Evolutionary conservation across 2,888 invertebrate species (phyloP).

Genomic region (Deilephila porcellus): DNA sequence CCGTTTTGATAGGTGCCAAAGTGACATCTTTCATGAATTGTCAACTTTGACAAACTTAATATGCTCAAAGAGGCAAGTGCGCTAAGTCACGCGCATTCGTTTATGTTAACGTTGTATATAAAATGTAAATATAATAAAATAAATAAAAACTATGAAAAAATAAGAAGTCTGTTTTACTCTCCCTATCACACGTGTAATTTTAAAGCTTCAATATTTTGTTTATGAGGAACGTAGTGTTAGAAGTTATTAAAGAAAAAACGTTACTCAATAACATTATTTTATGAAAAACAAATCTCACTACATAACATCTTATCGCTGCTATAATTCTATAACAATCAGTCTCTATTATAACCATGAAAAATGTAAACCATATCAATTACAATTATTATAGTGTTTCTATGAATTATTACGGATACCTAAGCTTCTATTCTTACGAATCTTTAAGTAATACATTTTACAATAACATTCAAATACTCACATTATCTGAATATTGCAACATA

Average conservation of each 20-base stretch:
- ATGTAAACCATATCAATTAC: neutral
- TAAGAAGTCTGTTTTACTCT: conserved; percentile 26
- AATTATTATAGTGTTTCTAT: neutral
- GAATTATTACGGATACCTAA: neutral
- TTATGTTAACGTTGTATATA: conserved; percentile 78
- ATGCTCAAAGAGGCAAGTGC: conserved; percentile 75
- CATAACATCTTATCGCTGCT: conserved; percentile 2
- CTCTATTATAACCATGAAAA: conserved; percentile 4
- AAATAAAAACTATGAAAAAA: conserved; percentile 76
- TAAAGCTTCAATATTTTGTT: neutral
- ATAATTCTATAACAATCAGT: conserved; percentile 23
- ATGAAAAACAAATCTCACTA: conserved; percentile 11
- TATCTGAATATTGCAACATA: no score
- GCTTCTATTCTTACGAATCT: neutral
- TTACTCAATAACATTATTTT: conserved; percentile 9
- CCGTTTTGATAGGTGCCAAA: conserved; percentile 1
- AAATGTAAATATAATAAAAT: conserved; percentile 80
- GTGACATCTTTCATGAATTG: conserved; percentile 33
- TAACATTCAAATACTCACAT: no score
- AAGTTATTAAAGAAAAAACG: neutral
- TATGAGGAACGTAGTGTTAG: neutral
- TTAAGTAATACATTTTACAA: no score
- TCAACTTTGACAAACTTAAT: conserved; percentile 34
- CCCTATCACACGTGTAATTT: conserved; percentile 32
- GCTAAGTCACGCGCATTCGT: conserved; percentile 62